These are phyloP conservation scores for Brachionus rubens DNA, from an alignment of 1,140 invertebrate genomes.

Conservation along the genomic window DNA sequence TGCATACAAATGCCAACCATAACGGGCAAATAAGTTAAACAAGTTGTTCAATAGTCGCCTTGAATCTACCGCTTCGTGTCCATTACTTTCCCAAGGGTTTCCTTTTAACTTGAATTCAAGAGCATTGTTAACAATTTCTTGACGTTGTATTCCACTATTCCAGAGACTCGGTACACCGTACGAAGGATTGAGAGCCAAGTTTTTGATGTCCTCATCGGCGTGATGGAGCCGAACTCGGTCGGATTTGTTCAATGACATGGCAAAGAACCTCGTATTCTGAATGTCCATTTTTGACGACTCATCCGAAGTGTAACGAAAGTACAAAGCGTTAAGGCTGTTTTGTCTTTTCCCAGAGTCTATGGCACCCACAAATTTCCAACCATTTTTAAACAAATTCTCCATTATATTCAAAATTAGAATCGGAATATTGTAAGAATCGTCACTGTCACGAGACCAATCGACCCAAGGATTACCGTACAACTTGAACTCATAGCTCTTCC, in stretches of 20 bases:
- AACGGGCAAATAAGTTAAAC: slow-evolving; percentile 15
- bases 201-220: not conserved
- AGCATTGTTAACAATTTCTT: not conserved
- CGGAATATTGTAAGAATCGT: slow-evolving; percentile 15
- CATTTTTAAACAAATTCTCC: slow-evolving; percentile 19
- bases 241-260: not conserved
- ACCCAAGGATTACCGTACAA: slow-evolving; percentile 6
- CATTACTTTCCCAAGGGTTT: not conserved
- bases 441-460: slow-evolving; percentile 12
- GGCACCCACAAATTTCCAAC: not conserved
- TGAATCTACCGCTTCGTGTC: slow-evolving; percentile 1
- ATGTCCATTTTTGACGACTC: not conserved
- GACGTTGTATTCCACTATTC: not conserved
- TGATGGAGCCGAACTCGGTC: not conserved
- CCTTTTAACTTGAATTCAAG: slow-evolving; percentile 15
- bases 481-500: not conserved
- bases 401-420: slow-evolving; percentile 1
- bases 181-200: not conserved
- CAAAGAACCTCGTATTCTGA: not conserved
- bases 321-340: not conserved
- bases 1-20: slow-evolving; percentile 30
- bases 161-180: not conserved
- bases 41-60: slow-evolving; percentile 4
- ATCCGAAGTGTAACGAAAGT: slow-evolving; percentile 12
- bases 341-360: slow-evolving; percentile 15